These are phyloP conservation scores for human (Homo sapiens) DNA, from an alignment of 2,113 vertebrate genomes.

Conservation along the genomic window DNA sequence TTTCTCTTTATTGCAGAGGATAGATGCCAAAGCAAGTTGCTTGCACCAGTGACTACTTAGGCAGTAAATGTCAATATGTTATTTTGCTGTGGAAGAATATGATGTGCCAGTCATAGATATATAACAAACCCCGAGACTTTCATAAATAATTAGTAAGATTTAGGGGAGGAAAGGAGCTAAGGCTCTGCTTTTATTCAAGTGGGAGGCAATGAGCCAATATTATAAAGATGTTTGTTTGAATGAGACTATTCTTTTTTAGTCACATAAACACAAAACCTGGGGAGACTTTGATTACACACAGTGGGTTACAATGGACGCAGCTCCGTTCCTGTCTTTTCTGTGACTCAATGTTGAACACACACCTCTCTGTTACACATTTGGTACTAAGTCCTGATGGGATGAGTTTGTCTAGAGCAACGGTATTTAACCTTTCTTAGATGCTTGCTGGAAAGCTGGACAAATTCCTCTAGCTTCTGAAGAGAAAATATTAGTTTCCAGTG, in stretches of 20 bases:
- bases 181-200: background rate
- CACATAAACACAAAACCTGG: background rate
- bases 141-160: background rate
- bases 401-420: background rate
- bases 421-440: conserved; percentile 15
- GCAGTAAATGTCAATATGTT: background rate
- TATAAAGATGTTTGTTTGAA: background rate
- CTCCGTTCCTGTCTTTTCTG: background rate
- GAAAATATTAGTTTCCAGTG: background rate
- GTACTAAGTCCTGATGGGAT: background rate
- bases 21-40: background rate
- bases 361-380: background rate
- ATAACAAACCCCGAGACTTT: background rate
- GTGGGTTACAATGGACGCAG: background rate
- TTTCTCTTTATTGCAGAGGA: too few relatives aligned
- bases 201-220: background rate
- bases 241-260: background rate
- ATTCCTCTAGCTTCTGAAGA: background rate
- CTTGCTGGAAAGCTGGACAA: background rate
- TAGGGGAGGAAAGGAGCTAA: background rate
- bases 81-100: too few relatives aligned
- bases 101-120: background rate
- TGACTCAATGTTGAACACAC: background rate
- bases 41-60: background rate
- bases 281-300: background rate